These are phyloP conservation scores for Amblyjoppa proteus DNA, from an alignment of 2,888 invertebrate genomes.

Conservation along the genomic window DNA sequence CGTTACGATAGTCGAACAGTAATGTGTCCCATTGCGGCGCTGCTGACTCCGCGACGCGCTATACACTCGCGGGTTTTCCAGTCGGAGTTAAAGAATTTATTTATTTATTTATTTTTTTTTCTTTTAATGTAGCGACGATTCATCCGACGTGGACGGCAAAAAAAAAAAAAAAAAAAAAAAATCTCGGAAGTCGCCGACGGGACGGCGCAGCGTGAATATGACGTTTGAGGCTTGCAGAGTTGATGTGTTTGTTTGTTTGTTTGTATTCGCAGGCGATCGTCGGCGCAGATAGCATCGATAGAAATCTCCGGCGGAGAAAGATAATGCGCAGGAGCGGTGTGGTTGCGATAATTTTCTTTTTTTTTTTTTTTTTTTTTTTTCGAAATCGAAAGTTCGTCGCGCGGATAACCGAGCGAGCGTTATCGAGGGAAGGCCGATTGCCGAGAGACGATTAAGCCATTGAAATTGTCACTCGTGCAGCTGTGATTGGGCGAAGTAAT, in stretches of 20 bases:
- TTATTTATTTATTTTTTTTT: too few relatives aligned
- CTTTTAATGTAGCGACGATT: not conserved
- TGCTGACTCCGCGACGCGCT: not conserved
- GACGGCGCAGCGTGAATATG: not conserved
- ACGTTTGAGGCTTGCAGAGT: not conserved
- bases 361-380: not conserved
- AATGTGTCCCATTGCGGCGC: slow-evolving; percentile 7
- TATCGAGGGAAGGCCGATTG: not conserved
- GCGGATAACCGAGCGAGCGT: not conserved
- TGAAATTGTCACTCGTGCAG: not conserved
- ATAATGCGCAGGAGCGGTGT: not conserved
- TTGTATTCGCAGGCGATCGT: not conserved
- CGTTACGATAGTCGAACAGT: slow-evolving; percentile 45
- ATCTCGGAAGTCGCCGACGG: not conserved
- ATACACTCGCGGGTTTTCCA: not conserved
- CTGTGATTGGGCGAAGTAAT: too few relatives aligned
- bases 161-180: not conserved
- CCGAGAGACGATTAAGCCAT: not conserved
- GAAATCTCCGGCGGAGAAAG: not conserved
- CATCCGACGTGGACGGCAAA: not conserved
- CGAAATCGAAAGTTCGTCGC: not conserved
- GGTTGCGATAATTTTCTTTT: not conserved
- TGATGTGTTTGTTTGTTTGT: not conserved
- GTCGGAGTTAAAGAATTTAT: not conserved
- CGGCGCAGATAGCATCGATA: slow-evolving; percentile 3